Evolutionary conservation across 2,797 vertebrate genomes (phyloP), one percentile per base, ranked within the genome.

Genomic region (Diplodus sargus): DNA sequence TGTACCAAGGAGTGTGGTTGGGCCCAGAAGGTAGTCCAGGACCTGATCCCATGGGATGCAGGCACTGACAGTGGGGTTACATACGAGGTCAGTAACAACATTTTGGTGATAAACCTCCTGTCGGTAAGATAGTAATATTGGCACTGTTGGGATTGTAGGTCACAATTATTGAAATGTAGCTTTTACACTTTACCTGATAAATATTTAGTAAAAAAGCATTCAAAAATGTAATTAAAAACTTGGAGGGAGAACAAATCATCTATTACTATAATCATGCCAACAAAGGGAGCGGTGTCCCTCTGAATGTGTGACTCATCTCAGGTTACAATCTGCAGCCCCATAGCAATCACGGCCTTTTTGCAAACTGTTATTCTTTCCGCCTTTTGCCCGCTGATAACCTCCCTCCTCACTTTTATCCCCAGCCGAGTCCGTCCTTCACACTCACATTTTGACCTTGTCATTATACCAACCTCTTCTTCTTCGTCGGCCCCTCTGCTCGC

Each of bases 1-100:
- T 99, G 98, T 62, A 99, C 98, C 78, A 99, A 98, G 93, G 98
- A 99, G 79, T 99, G 98, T 0, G 98, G 98, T 64, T 99, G 98
- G 98, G 97, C 95, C 43, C 98, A 99, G 94, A 97, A 91, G 60
- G 96, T 99, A 0, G 87, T 97, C 15, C 97, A 99, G 85, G 98
- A 99, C 89, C 87, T 99, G 82, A 99, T 99, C 68, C 98, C 98
- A 10, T 99, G 98, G 98, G 98, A 99, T 17, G 97, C 98, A 0
- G 98, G 98, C 86, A 99, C 98, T 0, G 98, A 99, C 94, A 97
- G 96, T 0, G 98, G 98, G 0, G 96, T 99, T 74, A 96, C 97
- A 45, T 99, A 99, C 6, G 97, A 99, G 97, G 98, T 99, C 76
- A 61, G 79, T 72, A 3, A 56, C 5, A 73, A 69, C 18, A 63